A percentile compares a stretch with the other conserved stretches of the same genome.
Evolutionary conservation across 2,797 vertebrate species (phyloP).

Genomic region (Discoglossus pictus): DNA sequence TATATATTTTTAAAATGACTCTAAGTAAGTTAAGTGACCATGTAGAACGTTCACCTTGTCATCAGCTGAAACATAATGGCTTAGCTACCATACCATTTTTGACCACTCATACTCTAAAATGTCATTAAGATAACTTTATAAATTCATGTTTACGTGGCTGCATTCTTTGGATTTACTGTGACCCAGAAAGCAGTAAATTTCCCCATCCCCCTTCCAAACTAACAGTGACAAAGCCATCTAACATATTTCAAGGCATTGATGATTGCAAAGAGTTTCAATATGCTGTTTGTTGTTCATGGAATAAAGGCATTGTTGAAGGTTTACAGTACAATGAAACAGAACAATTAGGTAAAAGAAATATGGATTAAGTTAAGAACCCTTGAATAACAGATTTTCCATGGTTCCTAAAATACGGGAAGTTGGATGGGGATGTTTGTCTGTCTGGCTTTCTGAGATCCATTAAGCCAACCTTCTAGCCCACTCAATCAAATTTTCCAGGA

Average conservation of each 20-base stretch:
- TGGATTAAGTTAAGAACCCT: constrained; percentile 47
- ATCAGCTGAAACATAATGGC: constrained; percentile 30
- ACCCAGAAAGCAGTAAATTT: no score
- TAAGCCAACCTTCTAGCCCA: constrained; percentile 46
- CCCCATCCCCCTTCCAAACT: constrained; percentile 1
- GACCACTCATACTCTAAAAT: no score
- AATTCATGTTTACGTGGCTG: no score
- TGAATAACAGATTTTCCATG: constrained; percentile 48
- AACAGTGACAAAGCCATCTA: constrained; percentile 1
- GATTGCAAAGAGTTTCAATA: constrained; percentile 16
- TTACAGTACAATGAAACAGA: constrained; percentile 32
- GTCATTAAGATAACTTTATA: no score
- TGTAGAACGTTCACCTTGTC: no score
- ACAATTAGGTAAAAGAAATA: constrained; percentile 43
- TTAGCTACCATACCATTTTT: no score
- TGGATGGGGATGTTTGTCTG: constrained; percentile 45
- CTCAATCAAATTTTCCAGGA: constrained; percentile 51
- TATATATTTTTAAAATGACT: no score
- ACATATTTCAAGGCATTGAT: constrained; percentile 1
- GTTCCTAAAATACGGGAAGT: constrained; percentile 43
- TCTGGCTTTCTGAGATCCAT: constrained; percentile 42
- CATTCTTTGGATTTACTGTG: no score
- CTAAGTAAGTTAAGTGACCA: no score
- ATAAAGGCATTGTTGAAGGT: constrained; percentile 32
- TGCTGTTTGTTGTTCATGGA: constrained; percentile 20